Evolutionary conservation across 1,140 invertebrate species (phyloP), one percentile per base, ranked within the genome.

Genomic region (Delia radicum): DNA sequence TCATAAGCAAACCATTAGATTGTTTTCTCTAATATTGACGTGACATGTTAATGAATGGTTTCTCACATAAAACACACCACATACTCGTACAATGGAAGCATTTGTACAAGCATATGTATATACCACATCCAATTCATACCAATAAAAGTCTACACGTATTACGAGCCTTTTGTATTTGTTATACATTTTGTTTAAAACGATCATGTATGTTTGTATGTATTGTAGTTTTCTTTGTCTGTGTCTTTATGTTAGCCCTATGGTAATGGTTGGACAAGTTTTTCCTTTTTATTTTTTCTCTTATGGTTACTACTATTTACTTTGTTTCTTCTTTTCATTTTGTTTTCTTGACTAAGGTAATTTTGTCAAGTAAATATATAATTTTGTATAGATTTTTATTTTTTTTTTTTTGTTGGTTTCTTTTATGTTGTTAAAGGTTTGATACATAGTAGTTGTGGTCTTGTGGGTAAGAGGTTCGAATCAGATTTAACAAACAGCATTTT

Each of bases 41-140:
- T 83, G 82, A 83, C 82, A 83, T 81, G 82, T 83, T 83, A 83
- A 83, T 83, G 82, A 83, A 83, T 82, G 82, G 80, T 81, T 82
- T 79, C 71, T 28, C 21, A 27, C 42, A 73, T n/a, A 46, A 28
- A 48, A 28, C 33, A 46, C 24, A 18, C 29, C 29, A 31, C 27
- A 71, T 33, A 37, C 67, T 24, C 71, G 21, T 69, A 33, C n/a
- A 0, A 69, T 18, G n/a, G n/a, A 18, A 69, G 33, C 29, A 67
- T 67, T 7, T 28, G 65, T 69, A n/a, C 65, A 69, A 33, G 31
- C 15, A 29, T 28, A 67, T 29, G 63, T n/a, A 69, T 33, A 69
- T n/a, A 33, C 24, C 62, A 65, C 13, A 12, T 29, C 15, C 62
- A 65, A 42, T 12, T 4, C 29, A 21, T 21, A 18, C 24, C n/a